Evolutionary conservation across 2,797 vertebrate genomes (phyloP).

Genomic region (Muscicapa comitata): DNA sequence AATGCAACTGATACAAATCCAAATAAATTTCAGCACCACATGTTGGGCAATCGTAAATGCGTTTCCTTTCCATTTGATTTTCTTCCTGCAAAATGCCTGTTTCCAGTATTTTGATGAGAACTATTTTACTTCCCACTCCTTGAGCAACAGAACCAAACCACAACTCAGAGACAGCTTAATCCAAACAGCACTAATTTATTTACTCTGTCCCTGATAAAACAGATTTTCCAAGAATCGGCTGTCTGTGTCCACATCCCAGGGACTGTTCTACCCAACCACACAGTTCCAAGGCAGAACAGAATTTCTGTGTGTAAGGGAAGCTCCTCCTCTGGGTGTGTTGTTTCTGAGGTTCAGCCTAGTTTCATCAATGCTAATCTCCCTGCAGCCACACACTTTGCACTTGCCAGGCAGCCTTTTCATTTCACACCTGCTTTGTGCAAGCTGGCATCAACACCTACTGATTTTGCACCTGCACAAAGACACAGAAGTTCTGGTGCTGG

Average conservation of each 20-base stretch:
- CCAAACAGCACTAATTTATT: not conserved
- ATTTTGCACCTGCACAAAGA: not conserved
- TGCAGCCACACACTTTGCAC: not conserved
- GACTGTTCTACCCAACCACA: not conserved
- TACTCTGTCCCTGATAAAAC: not conserved
- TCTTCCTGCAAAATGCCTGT: not conserved
- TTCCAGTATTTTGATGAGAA: not conserved
- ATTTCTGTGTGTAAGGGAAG: not conserved
- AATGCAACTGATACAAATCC: not conserved
- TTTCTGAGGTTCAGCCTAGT: not conserved
- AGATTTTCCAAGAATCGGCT: not conserved
- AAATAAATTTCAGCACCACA: not conserved
- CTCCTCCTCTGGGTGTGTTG: not conserved
- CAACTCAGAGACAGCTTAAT: not conserved
- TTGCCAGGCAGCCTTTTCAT: not conserved
- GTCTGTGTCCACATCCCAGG: not conserved
- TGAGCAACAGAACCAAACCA: not conserved
- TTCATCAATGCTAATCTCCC: not conserved
- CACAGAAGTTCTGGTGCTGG: not conserved
- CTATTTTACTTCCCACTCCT: not conserved
- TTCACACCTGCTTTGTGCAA: not conserved
- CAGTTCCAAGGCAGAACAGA: not conserved
- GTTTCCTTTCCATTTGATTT: not conserved
- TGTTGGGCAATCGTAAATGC: not conserved
- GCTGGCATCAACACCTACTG: not conserved